A percentile compares a stretch with the other conserved stretches of the same genome.
phyloP scores from a whole-genome alignment of 1,140 invertebrate genomes.

The Brachionus asplanchnoidis region DNA sequence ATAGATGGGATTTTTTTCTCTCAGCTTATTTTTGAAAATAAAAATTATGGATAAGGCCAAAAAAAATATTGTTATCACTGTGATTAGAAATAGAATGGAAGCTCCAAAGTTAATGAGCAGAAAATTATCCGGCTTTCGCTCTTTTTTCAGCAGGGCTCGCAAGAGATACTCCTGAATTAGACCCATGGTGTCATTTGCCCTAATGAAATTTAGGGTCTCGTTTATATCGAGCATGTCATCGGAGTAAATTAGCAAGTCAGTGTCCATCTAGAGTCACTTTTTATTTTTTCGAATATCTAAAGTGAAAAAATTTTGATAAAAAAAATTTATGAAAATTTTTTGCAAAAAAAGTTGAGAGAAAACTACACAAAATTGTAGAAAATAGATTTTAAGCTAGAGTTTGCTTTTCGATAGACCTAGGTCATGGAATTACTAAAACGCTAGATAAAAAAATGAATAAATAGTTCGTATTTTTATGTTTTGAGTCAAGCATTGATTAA shows the following conservation, averaged over 20 bases:
- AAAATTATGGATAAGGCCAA: neutral
- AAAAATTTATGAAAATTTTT: neutral
- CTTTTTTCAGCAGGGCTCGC: neutral
- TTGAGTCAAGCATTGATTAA: neutral
- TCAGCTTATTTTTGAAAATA: neutral
- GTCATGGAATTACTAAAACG: neutral
- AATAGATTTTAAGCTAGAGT: neutral
- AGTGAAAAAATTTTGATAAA: neutral
- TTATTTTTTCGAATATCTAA: neutral
- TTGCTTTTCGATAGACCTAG: neutral
- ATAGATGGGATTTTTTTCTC: neutral
- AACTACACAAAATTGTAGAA: neutral
- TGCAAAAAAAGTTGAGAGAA: too few species aligned
- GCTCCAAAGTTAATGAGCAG: neutral
- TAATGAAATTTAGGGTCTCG: neutral
- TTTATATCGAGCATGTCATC: neutral
- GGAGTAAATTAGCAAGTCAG: neutral
- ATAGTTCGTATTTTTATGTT: neutral
- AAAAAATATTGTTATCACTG: neutral
- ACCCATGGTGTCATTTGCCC: neutral
- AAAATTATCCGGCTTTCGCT: neutral
- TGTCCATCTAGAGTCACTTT: neutral
- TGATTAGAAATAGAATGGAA: neutral
- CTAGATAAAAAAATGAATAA: neutral
- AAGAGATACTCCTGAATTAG: neutral